Evolutionary conservation across 2,888 invertebrate genomes (phyloP), one percentile per base, ranked within the genome.

Genomic region (Tridacna gigas): DNA sequence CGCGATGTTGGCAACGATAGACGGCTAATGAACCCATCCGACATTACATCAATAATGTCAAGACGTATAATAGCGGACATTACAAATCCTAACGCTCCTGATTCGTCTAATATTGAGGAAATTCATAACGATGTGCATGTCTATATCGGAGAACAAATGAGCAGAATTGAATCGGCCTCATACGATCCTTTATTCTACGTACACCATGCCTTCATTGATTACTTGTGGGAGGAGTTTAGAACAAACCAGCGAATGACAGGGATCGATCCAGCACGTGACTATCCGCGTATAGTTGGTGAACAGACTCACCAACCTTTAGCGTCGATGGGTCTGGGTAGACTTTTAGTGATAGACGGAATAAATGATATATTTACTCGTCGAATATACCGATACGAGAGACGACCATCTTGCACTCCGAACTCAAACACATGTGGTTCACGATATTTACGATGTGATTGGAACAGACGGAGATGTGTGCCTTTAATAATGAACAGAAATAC

Each of bases 161-260:
- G 88, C 60, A 77, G 88, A 25, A 88, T 92, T 45, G 90, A 91
- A 76, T 91, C 91, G 0, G 90, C 92, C 0, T 89, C 92, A 0
- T 91, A 88, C 76, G 93, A 93, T 76, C 91, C 92, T 0, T 66
- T 91, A 26, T 93, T 92, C 80, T 93, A 89, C 83, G 60, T 90
- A 11, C 91, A 92, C 79, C 92, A 92, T 75, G 90, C 91, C 0
- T 92, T 89, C 75, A 89, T 92, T 11, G 93, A 93, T 80, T 91
- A 89, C 84, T 61, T 92, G n/a, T 92, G 92, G 92, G 91, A 91
- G 71, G 84, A 91, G 66, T 93, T 92, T 82, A 78, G 91, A 76
- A 80, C 88, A 13, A 90, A 88, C 28, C 90, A 91, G 74, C 84
- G 89, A 77, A 77, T 79, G 82, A 79, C 83, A 71, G 89, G 90